phyloP scores from a whole-genome alignment of 1,140 invertebrate genomes.

The Brachystomella parvula region DNA sequence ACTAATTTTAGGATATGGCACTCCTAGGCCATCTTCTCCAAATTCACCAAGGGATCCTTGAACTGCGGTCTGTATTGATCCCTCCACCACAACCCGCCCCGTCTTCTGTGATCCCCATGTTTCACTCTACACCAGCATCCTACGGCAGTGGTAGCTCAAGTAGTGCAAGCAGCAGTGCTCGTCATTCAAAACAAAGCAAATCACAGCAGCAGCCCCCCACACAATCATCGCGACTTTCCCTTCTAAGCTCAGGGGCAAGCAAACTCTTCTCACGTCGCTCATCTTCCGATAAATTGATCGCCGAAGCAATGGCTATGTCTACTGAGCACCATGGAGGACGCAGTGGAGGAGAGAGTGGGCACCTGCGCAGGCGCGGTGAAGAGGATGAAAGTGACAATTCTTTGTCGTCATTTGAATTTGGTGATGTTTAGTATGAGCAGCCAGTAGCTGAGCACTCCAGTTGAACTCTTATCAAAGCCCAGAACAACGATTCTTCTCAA shows the following conservation, averaged over 20 bases:
- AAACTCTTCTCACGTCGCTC: constrained; percentile 28
- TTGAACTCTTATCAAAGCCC: neutral
- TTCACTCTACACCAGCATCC: constrained; percentile 12
- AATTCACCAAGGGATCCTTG: constrained; percentile 38
- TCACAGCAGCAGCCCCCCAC: neutral
- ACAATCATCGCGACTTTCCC: constrained; percentile 11
- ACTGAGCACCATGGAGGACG: neutral
- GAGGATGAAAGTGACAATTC: constrained; percentile 36
- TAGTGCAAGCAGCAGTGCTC: constrained; percentile 7
- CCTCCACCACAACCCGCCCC: constrained; percentile 35
- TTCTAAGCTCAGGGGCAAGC: constrained; percentile 16
- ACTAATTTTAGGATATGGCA: constrained; percentile 26
- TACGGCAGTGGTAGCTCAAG: constrained; percentile 7
- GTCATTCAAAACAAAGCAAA: neutral
- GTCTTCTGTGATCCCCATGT: constrained; percentile 16
- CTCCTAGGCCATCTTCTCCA: constrained; percentile 34
- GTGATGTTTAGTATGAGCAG: constrained; percentile 19
- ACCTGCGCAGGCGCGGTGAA: neutral
- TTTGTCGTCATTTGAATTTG: constrained; percentile 35
- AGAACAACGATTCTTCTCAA: neutral
- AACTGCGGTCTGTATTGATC: constrained; percentile 32
- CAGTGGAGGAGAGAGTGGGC: constrained; percentile 14
- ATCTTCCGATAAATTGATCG: constrained; percentile 28
- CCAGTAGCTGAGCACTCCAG: neutral
- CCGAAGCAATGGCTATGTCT: constrained; percentile 9